Conservation (phyloP, 2,888 invertebrate species). For the Eupithecia insigniata region DNA sequence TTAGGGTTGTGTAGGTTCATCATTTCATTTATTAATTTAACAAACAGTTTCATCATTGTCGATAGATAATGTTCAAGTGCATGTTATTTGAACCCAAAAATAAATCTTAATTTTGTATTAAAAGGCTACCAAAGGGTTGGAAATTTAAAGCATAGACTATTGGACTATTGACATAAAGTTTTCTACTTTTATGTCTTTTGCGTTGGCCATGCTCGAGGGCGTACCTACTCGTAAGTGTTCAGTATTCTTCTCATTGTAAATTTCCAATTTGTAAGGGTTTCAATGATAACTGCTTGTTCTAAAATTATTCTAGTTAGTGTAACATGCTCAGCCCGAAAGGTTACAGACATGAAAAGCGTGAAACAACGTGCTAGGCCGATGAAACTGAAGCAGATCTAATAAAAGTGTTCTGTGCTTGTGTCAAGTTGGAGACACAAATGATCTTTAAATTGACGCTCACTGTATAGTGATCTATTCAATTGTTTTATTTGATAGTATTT, state of each 20-base stretch:
- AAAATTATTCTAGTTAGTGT: slow-evolving; percentile 23
- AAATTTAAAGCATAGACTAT: not conserved
- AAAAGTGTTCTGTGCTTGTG: slow-evolving; percentile 21
- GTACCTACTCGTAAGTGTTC: not conserved
- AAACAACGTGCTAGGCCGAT: slow-evolving; percentile 58
- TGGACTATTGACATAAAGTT: not conserved
- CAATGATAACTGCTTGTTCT: not conserved
- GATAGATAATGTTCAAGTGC: not conserved
- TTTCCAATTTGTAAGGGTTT: not conserved
- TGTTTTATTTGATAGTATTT: not conserved
- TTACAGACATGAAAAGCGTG: slow-evolving; percentile 63
- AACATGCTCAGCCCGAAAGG: slow-evolving; percentile 66
- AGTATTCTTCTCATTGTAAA: not conserved
- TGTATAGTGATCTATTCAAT: not conserved
- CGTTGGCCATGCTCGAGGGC: not conserved
- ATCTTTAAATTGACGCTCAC: slow-evolving; percentile 13
- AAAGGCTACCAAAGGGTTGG: not conserved
- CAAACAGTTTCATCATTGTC: not conserved
- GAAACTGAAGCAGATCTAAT: slow-evolving; percentile 62
- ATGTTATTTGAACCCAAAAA: slow-evolving; percentile 4
- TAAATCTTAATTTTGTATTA: not conserved
- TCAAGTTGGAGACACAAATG: slow-evolving; percentile 25
- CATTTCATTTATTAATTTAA: too few species aligned
- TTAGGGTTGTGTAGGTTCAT: not conserved
- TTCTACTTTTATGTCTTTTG: not conserved